Evolutionary conservation across 2,888 invertebrate species (phyloP), one percentile per base, ranked within the genome.

Genomic region (Coenonympha arcania): DNA sequence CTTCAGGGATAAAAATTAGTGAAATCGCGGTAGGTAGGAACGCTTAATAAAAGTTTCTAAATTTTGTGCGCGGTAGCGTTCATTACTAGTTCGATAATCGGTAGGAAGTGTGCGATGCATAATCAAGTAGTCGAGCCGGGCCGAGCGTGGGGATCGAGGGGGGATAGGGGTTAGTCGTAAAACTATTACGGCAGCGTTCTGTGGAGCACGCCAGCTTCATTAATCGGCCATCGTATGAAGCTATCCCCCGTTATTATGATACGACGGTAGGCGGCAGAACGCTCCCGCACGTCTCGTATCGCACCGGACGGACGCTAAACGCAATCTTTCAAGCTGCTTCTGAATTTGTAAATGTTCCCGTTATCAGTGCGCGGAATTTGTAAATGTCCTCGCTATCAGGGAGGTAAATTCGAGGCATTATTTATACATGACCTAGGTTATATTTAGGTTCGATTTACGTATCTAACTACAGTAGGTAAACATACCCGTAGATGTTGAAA

Each of bases 81-180:
- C 76, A 79, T 82, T 82, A 83, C 79, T 77, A 79, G 80, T 82
- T 81, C 77, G 76, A 82, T 84, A 82, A 84, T 85, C 81, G 79
- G 70, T 77, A 59, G 73, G 74, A 80, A 81, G 75, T 78, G 76
- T 75, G 73, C 70, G 77, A 79, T 82, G 83, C 81, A 84, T 85
- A 84, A 79, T 83, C 79, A 79, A 84, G 83, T 80, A 79, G 79
- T 71, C 75, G 54, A 73, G 72, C 60, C 68, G 66, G 68, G 44
- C 20, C 15, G 43, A 43, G 67, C 54, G 52, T 61, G 43, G 43
- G 43, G 43, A 31, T 42, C n/a, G 31, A n/a, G 65, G 62, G 63
- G 60, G 58, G 60, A 57, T 56, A 59, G 61, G 61, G 61, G 60
- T 54, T 69, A 72, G 72, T 81, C 77, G 77, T 84, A 83, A 84